phyloP scores from a whole-genome alignment of 2,888 invertebrate species.

The Bruchidius siliquastri region DNA sequence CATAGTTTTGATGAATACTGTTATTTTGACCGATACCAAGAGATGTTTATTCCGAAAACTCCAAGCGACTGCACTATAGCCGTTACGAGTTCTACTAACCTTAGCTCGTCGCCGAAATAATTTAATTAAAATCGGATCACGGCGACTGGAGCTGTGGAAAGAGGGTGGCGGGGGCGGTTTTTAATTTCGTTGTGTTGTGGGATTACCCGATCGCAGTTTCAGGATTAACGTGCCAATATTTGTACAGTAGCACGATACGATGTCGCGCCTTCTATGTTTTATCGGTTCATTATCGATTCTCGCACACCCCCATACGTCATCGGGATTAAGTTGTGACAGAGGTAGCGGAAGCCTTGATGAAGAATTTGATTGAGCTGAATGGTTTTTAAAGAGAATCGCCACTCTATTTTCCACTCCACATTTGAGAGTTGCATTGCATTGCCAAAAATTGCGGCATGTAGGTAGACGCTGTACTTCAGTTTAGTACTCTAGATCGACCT shows the following conservation, averaged over 20 bases:
- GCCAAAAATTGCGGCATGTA: too few relatives aligned
- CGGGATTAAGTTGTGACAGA: neutral
- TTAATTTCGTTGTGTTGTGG: constrained; percentile 34
- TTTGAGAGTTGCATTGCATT: too few relatives aligned
- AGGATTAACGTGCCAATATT: constrained; percentile 22
- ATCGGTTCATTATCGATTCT: neutral
- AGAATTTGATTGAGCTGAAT: neutral
- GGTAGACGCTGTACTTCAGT: too few relatives aligned
- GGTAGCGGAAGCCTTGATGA: neutral
- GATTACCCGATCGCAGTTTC: constrained; percentile 12
- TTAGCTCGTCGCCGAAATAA: constrained; percentile 29
- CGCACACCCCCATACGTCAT: neutral
- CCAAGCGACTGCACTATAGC: neutral
- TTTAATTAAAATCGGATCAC: constrained; percentile 42
- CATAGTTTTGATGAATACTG: too few relatives aligned
- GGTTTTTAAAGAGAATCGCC: too few relatives aligned
- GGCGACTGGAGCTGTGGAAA: constrained; percentile 16
- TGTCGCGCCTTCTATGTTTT: neutral
- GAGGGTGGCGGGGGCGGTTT: constrained; percentile 32
- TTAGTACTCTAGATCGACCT: too few relatives aligned
- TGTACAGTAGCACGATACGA: constrained; percentile 12
- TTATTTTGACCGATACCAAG: too few relatives aligned
- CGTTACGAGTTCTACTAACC: neutral
- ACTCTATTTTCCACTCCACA: too few relatives aligned
- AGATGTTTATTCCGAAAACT: too few relatives aligned